phyloP scores from a whole-genome alignment of 2,113 vertebrate species.

The Genyomyrus donnyi region DNA sequence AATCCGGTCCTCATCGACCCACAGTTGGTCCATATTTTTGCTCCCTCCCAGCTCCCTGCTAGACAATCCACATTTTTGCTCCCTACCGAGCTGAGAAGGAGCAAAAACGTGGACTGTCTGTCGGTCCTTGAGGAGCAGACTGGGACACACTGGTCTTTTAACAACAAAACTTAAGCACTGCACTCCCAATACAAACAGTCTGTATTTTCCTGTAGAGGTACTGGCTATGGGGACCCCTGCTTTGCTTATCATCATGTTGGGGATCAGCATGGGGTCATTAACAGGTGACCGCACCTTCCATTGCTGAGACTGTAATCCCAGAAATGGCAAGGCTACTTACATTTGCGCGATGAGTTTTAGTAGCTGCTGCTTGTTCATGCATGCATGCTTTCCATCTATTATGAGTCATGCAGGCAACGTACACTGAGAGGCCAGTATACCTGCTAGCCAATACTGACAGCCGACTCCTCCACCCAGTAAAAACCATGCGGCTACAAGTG shows the following conservation, averaged over 20 bases:
- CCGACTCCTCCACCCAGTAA: neutral
- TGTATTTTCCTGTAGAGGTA: neutral
- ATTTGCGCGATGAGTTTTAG: neutral
- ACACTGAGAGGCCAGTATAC: neutral
- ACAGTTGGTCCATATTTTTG: neutral
- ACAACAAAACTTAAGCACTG: neutral
- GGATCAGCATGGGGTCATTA: neutral
- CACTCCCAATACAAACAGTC: neutral
- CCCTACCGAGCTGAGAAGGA: too few relatives aligned
- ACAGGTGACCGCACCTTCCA: neutral
- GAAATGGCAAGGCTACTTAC: neutral
- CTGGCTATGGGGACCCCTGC: neutral
- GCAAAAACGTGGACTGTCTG: neutral
- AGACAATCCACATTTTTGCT: neutral
- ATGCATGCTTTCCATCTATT: neutral
- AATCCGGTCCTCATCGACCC: neutral
- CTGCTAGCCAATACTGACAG: neutral
- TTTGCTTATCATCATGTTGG: neutral
- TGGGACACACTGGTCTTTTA: neutral
- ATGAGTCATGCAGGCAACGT: neutral
- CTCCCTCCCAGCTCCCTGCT: neutral
- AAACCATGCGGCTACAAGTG: neutral
- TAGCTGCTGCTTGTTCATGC: neutral
- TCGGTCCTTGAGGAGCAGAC: neutral
- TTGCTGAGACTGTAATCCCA: neutral